Conservation (phyloP, 2,888 invertebrate species). For the Hybos culiciformis region DNA sequence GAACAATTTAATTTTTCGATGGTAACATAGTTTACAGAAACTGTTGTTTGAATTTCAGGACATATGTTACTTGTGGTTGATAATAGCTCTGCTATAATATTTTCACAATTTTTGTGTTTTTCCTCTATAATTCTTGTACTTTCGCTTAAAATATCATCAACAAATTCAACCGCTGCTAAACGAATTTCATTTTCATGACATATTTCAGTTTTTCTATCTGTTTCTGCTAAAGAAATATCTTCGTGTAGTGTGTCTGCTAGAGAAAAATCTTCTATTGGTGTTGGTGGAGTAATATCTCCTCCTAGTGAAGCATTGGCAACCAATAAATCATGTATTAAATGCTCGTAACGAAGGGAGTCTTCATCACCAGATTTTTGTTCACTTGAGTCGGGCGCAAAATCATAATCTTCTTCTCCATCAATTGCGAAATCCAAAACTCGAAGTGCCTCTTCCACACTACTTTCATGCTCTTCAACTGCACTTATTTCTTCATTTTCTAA, state of each 20-base stretch:
- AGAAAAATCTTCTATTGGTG: background rate
- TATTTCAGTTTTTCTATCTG: constrained; percentile 1
- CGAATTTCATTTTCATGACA: constrained; percentile 3
- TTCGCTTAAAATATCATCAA: constrained; percentile 16
- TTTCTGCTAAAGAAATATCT: background rate
- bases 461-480: constrained; percentile 12
- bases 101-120: background rate
- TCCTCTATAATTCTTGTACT: constrained; percentile 13
- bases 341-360: constrained; percentile 7
- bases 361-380: background rate
- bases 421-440: constrained; percentile 17
- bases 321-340: constrained; percentile 12
- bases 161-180: constrained; percentile 13
- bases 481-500: constrained; percentile 5
- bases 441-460: constrained; percentile 18
- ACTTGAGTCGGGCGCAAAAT: no score
- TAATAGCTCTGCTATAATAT: background rate
- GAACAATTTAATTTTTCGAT: no score
- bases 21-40: no score
- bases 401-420: constrained; percentile 11
- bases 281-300: background rate
- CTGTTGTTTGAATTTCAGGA: no score
- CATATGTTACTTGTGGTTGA: no score
- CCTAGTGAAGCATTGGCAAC: constrained; percentile 9
- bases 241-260: background rate